A percentile compares a stretch with the other conserved stretches of the same genome.
phyloP scores from a whole-genome alignment of 2,888 invertebrate genomes.

The Cataglyphis rosenhaueri region DNA sequence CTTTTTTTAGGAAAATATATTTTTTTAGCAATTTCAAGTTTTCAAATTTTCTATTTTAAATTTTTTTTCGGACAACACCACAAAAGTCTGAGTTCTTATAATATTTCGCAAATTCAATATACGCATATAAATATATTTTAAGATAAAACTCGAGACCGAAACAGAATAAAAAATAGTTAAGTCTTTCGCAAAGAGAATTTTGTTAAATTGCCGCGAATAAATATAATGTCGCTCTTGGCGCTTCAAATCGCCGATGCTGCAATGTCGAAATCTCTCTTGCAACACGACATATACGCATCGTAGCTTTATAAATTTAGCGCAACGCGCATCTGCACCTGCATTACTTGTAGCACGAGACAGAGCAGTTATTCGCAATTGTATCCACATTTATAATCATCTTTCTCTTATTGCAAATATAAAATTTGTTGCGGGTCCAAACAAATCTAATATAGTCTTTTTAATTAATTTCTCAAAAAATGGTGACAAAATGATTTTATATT shows the following conservation, averaged over 20 bases:
- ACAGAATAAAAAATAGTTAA: not conserved
- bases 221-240: not conserved
- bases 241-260: not conserved
- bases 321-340: constrained; percentile 4
- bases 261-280: constrained; percentile 37
- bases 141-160: not conserved
- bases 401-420: not conserved
- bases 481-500: not conserved
- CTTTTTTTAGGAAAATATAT: not conserved
- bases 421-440: not conserved
- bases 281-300: constrained; percentile 4
- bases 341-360: not conserved
- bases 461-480: not conserved
- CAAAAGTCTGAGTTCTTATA: not conserved
- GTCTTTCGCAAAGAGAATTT: not conserved
- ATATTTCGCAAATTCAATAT: not conserved
- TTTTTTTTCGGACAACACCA: not conserved
- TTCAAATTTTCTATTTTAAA: not conserved
- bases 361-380: constrained; percentile 2
- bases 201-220: not conserved
- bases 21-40: not conserved
- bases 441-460: not conserved
- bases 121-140: not conserved
- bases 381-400: constrained; percentile 4
- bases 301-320: constrained; percentile 21